Conservation (phyloP, 53 echinoderm and acorn worm species). For the Mesocentrotus franciscanus region DNA sequence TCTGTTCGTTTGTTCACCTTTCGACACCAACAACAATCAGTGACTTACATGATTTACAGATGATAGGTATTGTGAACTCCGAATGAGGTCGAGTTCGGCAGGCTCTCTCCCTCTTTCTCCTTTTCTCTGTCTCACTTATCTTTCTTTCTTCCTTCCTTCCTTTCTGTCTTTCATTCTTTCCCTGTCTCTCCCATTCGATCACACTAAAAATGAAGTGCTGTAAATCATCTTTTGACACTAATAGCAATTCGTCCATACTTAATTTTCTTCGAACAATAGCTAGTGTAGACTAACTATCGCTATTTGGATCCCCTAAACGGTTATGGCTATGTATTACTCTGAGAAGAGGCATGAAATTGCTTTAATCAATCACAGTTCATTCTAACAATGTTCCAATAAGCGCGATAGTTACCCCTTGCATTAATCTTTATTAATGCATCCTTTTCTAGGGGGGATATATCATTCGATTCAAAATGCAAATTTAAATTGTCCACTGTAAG, state of each 20-base stretch:
- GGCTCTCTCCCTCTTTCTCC: neutral
- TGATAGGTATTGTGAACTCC: neutral
- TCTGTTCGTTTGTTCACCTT: constrained; percentile 52
- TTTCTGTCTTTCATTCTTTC: neutral
- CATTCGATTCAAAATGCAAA: neutral
- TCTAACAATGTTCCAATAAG: neutral
- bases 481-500: too few relatives aligned
- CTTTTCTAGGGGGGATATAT: neutral
- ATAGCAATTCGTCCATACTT: neutral
- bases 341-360: neutral
- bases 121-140: neutral
- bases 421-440: neutral
- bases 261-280: neutral
- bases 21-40: constrained; percentile 7
- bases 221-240: neutral
- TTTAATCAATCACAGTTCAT: neutral
- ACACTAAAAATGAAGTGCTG: neutral
- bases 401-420: neutral
- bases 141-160: neutral
- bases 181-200: neutral
- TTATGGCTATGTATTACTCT: neutral
- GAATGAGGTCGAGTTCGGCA: neutral
- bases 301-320: neutral
- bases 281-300: neutral
- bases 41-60: neutral